phyloP scores from a whole-genome alignment of 2,888 invertebrate species.

The Eremobia ochroleuca region DNA sequence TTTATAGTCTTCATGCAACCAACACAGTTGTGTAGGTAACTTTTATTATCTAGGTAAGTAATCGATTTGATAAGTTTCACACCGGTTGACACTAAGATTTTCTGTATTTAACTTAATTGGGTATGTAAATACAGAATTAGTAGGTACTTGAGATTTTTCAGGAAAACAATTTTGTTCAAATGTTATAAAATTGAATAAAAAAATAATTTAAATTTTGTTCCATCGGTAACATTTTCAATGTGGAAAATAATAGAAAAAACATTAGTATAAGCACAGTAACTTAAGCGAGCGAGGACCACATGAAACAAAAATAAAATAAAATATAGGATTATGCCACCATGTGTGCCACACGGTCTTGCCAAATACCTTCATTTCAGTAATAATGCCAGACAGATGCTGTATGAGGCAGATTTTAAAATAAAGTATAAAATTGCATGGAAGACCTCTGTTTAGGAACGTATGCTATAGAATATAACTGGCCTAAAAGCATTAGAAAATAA shows the following conservation, averaged over 20 bases:
- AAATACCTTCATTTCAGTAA: background rate
- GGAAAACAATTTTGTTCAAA: background rate
- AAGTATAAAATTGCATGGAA: background rate
- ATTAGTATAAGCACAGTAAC: no score
- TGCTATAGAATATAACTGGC: background rate
- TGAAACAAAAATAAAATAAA: background rate
- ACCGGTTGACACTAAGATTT: background rate
- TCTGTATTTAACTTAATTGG: background rate
- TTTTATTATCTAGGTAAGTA: conserved; percentile 1
- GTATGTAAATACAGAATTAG: background rate
- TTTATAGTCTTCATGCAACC: conserved; percentile 29
- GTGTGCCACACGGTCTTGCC: background rate
- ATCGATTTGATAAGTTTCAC: background rate
- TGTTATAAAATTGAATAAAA: no score
- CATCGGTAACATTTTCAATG: background rate
- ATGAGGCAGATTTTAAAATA: background rate
- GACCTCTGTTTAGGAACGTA: background rate
- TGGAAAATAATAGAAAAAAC: background rate
- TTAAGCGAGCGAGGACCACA: background rate
- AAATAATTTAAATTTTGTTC: no score
- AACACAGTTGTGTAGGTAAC: background rate
- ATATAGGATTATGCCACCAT: background rate
- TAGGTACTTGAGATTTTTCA: no score
- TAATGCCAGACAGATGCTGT: background rate
- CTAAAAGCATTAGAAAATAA: background rate